phyloP scores from a whole-genome alignment of 2,888 invertebrate species.

The Tridacna gigas region DNA sequence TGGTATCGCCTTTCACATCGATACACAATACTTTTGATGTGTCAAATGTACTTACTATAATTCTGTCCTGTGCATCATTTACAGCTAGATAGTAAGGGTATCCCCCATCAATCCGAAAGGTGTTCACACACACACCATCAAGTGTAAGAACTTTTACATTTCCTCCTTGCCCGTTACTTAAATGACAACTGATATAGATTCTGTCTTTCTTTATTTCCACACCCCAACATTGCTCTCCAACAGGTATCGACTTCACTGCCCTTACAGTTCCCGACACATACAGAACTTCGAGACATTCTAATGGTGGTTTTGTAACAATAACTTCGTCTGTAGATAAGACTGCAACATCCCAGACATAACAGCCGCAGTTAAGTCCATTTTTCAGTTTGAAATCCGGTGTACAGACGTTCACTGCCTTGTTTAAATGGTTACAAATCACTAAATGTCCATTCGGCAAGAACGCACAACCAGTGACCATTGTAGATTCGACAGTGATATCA shows the following conservation, averaged over 20 bases:
- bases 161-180: background rate
- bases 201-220: background rate
- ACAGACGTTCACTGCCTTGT: background rate
- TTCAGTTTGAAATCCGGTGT: background rate
- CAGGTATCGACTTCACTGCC: background rate
- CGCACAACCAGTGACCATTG: background rate
- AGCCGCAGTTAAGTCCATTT: background rate
- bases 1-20: background rate
- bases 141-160: conserved; percentile 1
- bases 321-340: background rate
- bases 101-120: background rate
- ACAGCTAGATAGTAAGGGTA: conserved; percentile 3
- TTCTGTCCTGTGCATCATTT: background rate
- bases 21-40: background rate
- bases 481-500: background rate
- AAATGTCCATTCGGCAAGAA: background rate
- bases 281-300: background rate
- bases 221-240: background rate
- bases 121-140: background rate
- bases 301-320: background rate
- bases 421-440: background rate
- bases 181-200: background rate
- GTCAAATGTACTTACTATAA: background rate
- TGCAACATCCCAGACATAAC: background rate
- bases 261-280: background rate